phyloP scores from a whole-genome alignment of 2,888 invertebrate genomes.

The Neoascia interrupta region DNA sequence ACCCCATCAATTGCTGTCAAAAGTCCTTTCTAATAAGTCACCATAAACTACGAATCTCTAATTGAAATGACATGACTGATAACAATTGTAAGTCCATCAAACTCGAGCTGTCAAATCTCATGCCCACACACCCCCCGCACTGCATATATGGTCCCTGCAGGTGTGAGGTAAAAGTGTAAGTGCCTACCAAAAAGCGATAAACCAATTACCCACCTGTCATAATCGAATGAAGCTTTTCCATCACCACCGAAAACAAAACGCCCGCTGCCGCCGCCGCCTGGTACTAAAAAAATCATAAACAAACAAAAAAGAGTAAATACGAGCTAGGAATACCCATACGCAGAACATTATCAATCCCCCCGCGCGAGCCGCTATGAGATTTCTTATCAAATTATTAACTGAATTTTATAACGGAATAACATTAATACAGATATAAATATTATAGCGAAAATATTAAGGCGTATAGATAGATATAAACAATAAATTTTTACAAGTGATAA shows the following conservation, averaged over 20 bases:
- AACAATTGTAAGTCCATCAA: no score
- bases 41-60: no score
- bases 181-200: constrained; percentile 41
- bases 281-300: constrained; percentile 76
- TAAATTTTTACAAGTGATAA: constrained; percentile 33
- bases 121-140: no score
- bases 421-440: constrained; percentile 54
- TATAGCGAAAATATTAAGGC: constrained; percentile 45
- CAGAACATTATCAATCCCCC: constrained; percentile 49
- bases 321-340: constrained; percentile 30
- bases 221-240: constrained; percentile 22
- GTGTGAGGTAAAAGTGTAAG: constrained; percentile 36
- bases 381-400: constrained; percentile 65
- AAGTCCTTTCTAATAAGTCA: no score
- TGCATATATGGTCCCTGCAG: constrained; percentile 9
- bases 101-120: no score
- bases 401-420: constrained; percentile 46
- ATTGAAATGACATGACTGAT: no score
- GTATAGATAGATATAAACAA: constrained; percentile 46
- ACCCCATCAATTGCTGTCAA: no score
- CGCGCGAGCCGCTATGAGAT: constrained; percentile 36
- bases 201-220: constrained; percentile 51
- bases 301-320: constrained; percentile 36
- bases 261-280: background rate
- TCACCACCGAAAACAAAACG: constrained; percentile 1